Conservation (phyloP, 2,888 invertebrate species). For the Ellobium chinense region DNA sequence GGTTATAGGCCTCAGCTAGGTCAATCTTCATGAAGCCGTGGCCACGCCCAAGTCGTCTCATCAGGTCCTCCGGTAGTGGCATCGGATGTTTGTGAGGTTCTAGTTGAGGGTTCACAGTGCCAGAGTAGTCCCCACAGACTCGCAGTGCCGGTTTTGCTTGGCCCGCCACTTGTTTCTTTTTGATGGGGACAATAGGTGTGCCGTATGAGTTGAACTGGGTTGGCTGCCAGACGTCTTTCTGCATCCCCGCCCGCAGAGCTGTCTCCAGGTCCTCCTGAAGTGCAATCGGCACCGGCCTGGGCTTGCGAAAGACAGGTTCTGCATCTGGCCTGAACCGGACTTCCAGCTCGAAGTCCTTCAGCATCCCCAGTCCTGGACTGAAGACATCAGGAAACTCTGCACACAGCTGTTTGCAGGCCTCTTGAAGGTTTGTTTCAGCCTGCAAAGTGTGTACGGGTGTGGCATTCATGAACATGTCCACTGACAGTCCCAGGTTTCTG, state of each 20-base stretch:
- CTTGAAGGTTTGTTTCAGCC: not conserved
- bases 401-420: not conserved
- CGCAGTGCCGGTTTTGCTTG: slow-evolving; percentile 36
- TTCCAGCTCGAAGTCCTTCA: slow-evolving; percentile 16
- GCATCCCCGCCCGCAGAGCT: slow-evolving; percentile 7
- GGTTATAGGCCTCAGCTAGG: slow-evolving; percentile 39
- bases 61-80: slow-evolving; percentile 61
- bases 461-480: slow-evolving; percentile 42
- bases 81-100: slow-evolving; percentile 64
- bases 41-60: slow-evolving; percentile 52
- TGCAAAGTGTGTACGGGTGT: too few species aligned
- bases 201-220: slow-evolving; percentile 13
- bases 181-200: not conserved
- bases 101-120: slow-evolving; percentile 60
- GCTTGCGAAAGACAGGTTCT: slow-evolving; percentile 28
- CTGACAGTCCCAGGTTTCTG: slow-evolving; percentile 1
- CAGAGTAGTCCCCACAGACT: slow-evolving; percentile 62
- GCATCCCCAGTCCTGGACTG: not conserved
- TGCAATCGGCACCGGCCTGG: slow-evolving; percentile 39
- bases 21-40: slow-evolving; percentile 50
- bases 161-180: not conserved
- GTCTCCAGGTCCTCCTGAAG: slow-evolving; percentile 25
- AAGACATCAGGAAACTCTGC: not conserved
- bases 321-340: slow-evolving; percentile 37
- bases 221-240: slow-evolving; percentile 14